These are phyloP conservation scores for Protosalanx chinensis DNA, from an alignment of 2,797 vertebrate species.

Conservation along the genomic window DNA sequence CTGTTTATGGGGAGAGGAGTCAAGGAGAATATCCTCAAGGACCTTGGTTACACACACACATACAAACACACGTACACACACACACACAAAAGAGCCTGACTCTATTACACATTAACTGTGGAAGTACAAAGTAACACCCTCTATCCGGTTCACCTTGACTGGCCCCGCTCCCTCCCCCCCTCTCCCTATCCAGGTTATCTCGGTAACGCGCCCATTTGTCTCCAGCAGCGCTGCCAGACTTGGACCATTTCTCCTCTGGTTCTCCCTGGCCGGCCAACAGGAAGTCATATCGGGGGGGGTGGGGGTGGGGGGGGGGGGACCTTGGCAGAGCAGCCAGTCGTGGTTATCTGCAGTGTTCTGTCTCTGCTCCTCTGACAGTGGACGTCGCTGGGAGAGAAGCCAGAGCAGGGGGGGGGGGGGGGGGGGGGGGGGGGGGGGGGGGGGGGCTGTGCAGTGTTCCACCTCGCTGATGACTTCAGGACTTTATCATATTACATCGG, in stretches of 20 bases:
- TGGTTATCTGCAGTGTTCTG: conserved; percentile 65
- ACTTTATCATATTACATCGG: conserved; percentile 65
- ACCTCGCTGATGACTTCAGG: conserved; percentile 56
- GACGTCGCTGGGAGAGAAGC: conserved; percentile 63
- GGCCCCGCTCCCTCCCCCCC: conserved; percentile 42
- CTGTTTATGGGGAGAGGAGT: neutral
- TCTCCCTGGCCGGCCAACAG: conserved; percentile 48
- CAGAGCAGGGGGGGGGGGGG: conserved; percentile 66
- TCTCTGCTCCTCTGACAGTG: conserved; percentile 55
- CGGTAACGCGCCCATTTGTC: conserved; percentile 58
- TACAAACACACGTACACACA: neutral
- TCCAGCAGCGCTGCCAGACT: conserved; percentile 50
- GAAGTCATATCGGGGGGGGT: conserved; percentile 65
- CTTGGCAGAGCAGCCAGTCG: conserved; percentile 48
- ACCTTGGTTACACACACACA: neutral
- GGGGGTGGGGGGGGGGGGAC: conserved; percentile 57
- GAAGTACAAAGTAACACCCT: conserved; percentile 51
- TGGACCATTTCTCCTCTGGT: conserved; percentile 62
- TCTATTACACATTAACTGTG: conserved; percentile 19
- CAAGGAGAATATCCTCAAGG: neutral
- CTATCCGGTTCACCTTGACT: conserved; percentile 54
- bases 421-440: no score
- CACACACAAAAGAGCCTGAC: neutral
- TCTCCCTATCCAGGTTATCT: conserved; percentile 65
- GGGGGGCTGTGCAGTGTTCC: conserved; percentile 66